Conservation (phyloP, 2,888 invertebrate species). For the Leptinotarsa haldemani region DNA sequence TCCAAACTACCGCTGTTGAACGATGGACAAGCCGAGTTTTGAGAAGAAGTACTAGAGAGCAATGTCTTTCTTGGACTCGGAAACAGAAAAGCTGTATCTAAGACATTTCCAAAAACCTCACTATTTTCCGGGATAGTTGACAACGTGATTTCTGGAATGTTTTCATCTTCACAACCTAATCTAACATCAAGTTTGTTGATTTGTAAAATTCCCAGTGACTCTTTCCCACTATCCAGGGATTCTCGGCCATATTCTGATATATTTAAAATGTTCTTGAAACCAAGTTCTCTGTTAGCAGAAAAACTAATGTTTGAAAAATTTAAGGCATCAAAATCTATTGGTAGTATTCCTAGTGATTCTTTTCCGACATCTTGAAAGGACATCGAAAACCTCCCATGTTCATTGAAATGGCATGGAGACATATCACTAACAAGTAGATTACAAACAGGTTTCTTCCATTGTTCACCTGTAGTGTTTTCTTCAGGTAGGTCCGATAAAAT, state of each 20-base stretch:
- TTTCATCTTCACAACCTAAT: conserved; percentile 32
- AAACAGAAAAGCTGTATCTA: conserved; percentile 43
- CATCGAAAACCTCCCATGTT: background rate
- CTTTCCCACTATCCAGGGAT: conserved; percentile 44
- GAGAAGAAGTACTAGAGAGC: conserved; percentile 34
- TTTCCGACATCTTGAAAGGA: conserved; percentile 30
- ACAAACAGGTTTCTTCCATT: background rate
- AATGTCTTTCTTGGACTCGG: conserved; percentile 36
- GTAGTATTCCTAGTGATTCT: conserved; percentile 40
- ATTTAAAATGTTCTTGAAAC: conserved; percentile 35
- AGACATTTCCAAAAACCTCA: conserved; percentile 5
- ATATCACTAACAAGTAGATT: background rate
- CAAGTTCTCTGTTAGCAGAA: conserved; percentile 24
- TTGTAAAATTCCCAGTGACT: conserved; percentile 47
- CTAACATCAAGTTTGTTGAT: conserved; percentile 35
- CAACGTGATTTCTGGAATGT: conserved; percentile 35
- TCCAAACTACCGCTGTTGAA: conserved; percentile 46
- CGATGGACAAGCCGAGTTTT: conserved; percentile 33
- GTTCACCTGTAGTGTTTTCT: background rate
- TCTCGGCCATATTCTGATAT: conserved; percentile 40
- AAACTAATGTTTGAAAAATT: conserved; percentile 31
- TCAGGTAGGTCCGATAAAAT: background rate
- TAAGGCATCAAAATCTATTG: conserved; percentile 34
- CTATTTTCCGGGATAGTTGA: conserved; percentile 30
- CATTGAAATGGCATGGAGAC: background rate